Evolutionary conservation across 2,113 vertebrate species (phyloP).

Genomic region (Oreochromis niloticus): DNA sequence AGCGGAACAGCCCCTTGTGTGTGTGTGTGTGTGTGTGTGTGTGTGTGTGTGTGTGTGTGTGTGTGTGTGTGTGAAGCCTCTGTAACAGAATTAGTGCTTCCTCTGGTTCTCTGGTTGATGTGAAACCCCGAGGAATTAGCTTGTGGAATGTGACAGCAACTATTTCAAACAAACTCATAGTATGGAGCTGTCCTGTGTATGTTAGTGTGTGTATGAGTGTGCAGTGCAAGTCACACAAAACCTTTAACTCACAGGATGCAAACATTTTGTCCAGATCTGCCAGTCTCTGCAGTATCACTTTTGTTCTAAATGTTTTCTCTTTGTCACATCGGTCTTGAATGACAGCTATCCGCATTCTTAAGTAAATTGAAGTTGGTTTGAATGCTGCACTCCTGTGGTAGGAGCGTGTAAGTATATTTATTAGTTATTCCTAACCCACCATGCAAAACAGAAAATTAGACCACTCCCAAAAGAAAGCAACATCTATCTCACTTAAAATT

Average conservation of each 20-base stretch:
- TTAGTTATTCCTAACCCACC: not conserved
- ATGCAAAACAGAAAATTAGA: not conserved
- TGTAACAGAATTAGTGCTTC: constrained; percentile 36
- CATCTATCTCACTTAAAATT: not conserved
- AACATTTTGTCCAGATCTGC: not conserved
- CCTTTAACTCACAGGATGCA: not conserved
- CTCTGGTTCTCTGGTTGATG: constrained; percentile 23
- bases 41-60: not conserved
- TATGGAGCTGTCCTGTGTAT: not conserved
- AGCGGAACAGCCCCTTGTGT: not conserved
- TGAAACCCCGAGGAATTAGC: constrained; percentile 22
- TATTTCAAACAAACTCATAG: constrained; percentile 35
- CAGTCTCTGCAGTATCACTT: not conserved
- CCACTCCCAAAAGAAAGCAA: not conserved
- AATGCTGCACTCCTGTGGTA: not conserved
- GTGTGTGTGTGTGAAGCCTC: not conserved
- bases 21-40: not conserved
- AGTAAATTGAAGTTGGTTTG: not conserved
- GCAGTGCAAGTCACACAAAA: not conserved
- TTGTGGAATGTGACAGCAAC: constrained; percentile 63
- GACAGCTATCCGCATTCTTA: not conserved
- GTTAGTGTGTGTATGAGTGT: not conserved
- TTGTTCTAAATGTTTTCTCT: not conserved
- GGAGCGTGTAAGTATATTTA: not conserved
- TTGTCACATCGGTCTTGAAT: not conserved